Base-by-base conservation (phyloP, 2,888 invertebrate genomes). In the Mythimna loreyi region DNA sequence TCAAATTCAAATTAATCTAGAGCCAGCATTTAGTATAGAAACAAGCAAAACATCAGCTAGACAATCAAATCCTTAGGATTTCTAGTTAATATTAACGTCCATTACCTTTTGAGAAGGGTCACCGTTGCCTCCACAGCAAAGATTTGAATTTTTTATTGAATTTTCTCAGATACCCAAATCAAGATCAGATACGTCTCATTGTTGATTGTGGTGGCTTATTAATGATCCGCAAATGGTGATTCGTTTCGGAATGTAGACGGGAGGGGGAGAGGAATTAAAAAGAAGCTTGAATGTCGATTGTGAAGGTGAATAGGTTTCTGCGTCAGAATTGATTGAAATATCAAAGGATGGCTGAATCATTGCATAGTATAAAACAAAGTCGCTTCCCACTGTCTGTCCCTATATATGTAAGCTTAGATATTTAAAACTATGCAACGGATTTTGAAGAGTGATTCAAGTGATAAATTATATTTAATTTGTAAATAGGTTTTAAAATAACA, bases 111-210 rank as follows among this genome's bases (percentile, higher is more conserved):
- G 82, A 82, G 83, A 72, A 85, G 85, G 82, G 82, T 82, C 83
- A 64, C 72, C 59, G 68, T 52, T 72, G 57, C 52, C 56, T 23
- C 63, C 47, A 57, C 47, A 55, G 64, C 71, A 63, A 60, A 53
- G 71, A 80, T 80, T 85, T 82, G 85, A 82, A 82, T 82, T 83
- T 82, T 82, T 82, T 77, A 82, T 82, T 74, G 73, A 83, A 80
- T 76, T 83, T 76, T 74, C 81, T 70, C 58, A 63, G 70, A 63
- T 76, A 82, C 85, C 82, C 81, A 74, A 82, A 85, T 83, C 82
- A 82, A 76, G 67, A 69, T 82, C 83, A 75, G 67, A 76, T 78
- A 63, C 59, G 64, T 73, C 55, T 72, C 58, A 64, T 66, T 73
- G 71, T 71, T 64, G 63, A 81, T 68, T 76, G 60, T 77, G 49